A percentile compares a stretch with the other conserved stretches of the same genome.
These are phyloP conservation scores for Calliopum simillimum DNA, from an alignment of 2,888 invertebrate genomes.

Conservation along the genomic window DNA sequence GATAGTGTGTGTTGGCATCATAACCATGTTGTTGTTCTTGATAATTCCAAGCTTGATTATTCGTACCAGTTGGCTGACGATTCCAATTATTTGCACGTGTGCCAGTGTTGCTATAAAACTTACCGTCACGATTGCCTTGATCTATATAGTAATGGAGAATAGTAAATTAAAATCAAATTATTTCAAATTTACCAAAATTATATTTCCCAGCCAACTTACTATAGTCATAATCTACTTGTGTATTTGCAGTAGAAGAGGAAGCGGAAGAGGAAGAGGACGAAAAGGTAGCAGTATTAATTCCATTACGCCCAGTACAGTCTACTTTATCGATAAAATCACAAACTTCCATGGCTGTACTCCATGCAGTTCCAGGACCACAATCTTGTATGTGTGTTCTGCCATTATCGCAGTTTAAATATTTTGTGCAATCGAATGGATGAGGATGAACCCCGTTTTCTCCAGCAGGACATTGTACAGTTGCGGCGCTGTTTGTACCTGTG, in stretches of 20 bases:
- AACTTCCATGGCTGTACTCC: constrained; percentile 68
- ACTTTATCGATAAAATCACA: constrained; percentile 74
- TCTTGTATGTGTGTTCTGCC: constrained; percentile 70
- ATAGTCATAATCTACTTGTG: neutral
- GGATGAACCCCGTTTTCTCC: constrained; percentile 69
- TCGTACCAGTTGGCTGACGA: neutral
- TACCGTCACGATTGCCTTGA: constrained; percentile 44
- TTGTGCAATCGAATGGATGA: constrained; percentile 72
- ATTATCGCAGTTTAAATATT: constrained; percentile 73
- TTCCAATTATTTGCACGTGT: constrained; percentile 34
- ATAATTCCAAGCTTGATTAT: constrained; percentile 26
- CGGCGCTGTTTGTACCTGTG: neutral
- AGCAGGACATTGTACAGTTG: constrained; percentile 64
- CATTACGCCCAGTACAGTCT: constrained; percentile 60
- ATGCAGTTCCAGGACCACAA: constrained; percentile 74
- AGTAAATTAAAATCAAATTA: neutral
- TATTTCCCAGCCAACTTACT: neutral
- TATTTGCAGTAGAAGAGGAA: too few species aligned
- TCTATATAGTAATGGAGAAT: constrained; percentile 44
- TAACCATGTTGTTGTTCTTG: constrained; percentile 6
- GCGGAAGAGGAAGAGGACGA: too few species aligned
- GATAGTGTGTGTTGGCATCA: too few species aligned
- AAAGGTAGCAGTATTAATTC: constrained; percentile 36
- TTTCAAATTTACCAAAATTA: too few species aligned
- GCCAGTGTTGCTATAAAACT: constrained; percentile 32